Conservation (phyloP, 2,113 vertebrate genomes). For the Forbesichthys agassizii region DNA sequence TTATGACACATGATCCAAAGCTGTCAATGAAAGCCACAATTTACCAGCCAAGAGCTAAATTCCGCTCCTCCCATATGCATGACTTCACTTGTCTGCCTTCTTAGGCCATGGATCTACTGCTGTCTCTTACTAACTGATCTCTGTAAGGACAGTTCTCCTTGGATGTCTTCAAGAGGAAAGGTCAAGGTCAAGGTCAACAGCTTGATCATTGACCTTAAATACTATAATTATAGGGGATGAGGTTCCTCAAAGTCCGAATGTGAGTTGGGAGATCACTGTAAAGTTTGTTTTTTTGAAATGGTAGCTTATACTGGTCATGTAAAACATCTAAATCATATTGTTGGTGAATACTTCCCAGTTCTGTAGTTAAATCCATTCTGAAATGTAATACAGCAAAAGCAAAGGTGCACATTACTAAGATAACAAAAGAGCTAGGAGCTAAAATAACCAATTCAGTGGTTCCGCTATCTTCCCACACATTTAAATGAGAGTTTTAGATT, state of each 20-base stretch:
- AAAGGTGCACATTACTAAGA: too few relatives aligned
- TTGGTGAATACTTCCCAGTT: slow-evolving; percentile 2
- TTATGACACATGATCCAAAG: not conserved
- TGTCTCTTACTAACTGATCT: slow-evolving; percentile 15
- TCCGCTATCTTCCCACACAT: not conserved
- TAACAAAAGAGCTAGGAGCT: not conserved
- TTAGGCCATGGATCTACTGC: slow-evolving; percentile 4
- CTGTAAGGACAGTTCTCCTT: slow-evolving; percentile 13
- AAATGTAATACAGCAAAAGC: not conserved
- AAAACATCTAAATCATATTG: not conserved
- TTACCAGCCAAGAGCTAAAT: not conserved
- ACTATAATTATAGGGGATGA: not conserved
- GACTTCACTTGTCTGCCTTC: not conserved
- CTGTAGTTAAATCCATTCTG: not conserved
- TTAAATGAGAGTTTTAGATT: too few relatives aligned
- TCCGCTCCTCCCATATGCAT: slow-evolving; percentile 25
- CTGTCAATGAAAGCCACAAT: not conserved
- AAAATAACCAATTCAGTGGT: slow-evolving; percentile 5
- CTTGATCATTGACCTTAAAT: not conserved
- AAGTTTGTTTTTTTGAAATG: not conserved
- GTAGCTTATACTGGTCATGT: slow-evolving; percentile 9
- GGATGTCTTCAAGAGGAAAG: slow-evolving; percentile 24
- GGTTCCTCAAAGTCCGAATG: not conserved
- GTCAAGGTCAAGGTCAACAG: not conserved
- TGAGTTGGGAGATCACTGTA: not conserved